Percentiles rank a stretch among this genome's conserved stretches.
phyloP scores from a whole-genome alignment of 2,888 invertebrate species.

The Allophyes oxyacanthae region DNA sequence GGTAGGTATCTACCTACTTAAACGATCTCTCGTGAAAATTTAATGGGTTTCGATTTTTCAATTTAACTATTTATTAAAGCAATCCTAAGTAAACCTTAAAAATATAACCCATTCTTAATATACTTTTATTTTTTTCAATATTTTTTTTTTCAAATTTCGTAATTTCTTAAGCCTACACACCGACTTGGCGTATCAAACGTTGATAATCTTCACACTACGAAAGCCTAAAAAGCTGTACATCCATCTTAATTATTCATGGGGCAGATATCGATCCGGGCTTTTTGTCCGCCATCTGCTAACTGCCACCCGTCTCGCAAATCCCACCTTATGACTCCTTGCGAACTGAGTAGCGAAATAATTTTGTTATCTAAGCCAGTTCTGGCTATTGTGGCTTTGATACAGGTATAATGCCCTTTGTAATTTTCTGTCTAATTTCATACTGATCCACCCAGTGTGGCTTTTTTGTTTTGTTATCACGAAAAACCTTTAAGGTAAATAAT shows the following conservation, averaged over 20 bases:
- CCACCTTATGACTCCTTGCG: constrained; percentile 29
- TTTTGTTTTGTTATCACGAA: not conserved
- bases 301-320: constrained; percentile 54
- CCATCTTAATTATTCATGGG: constrained; percentile 82
- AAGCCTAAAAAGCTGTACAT: constrained; percentile 72
- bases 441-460: constrained; percentile 2
- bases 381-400: constrained; percentile 34
- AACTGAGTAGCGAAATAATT: constrained; percentile 31
- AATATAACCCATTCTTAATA: too few relatives aligned
- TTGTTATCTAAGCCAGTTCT: constrained; percentile 36
- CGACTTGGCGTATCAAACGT: constrained; percentile 14
- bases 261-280: constrained; percentile 70
- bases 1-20: too few relatives aligned
- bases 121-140: too few relatives aligned
- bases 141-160: too few relatives aligned
- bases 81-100: constrained; percentile 1
- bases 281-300: constrained; percentile 66
- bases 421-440: constrained; percentile 28
- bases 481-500: too few relatives aligned
- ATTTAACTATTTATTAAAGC: not conserved
- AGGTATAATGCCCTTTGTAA: constrained; percentile 33
- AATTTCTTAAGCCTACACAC: constrained; percentile 2
- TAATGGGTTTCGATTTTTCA: not conserved
- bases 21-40: not conserved
- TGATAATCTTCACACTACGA: constrained; percentile 40